Evolutionary conservation across 2,888 invertebrate genomes (phyloP).

Genomic region (Drosophila austrosaltans): DNA sequence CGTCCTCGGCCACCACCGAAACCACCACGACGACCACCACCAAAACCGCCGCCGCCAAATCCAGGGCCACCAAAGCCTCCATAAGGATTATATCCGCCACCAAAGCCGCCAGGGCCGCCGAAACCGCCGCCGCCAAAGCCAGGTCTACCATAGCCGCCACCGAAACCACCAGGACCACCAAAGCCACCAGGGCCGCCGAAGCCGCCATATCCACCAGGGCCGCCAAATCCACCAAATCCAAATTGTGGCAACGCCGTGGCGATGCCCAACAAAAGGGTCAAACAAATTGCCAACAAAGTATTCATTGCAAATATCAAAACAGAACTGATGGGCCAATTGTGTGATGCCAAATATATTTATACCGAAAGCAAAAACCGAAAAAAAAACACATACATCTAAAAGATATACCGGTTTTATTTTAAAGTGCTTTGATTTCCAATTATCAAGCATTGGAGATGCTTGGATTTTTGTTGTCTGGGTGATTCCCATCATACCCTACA

Average conservation of each 20-base stretch:
- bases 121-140: background rate
- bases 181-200: conserved; percentile 23
- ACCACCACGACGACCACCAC: conserved; percentile 27
- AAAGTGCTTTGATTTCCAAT: conserved; percentile 57
- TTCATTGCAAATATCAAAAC: conserved; percentile 60
- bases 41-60: conserved; percentile 21
- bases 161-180: conserved; percentile 17
- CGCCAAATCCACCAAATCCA: conserved; percentile 31
- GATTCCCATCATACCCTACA: conserved; percentile 9
- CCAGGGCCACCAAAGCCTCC: conserved; percentile 34
- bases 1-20: conserved; percentile 27
- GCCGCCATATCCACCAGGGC: conserved; percentile 24
- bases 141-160: conserved; percentile 14
- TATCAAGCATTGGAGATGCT: conserved; percentile 35
- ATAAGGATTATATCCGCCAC: conserved; percentile 33
- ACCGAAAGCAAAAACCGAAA: conserved; percentile 30
- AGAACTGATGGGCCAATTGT: conserved; percentile 58
- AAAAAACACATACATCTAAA: background rate
- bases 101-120: conserved; percentile 5
- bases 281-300: conserved; percentile 58
- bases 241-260: conserved; percentile 68
- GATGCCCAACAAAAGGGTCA: conserved; percentile 72
- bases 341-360: conserved; percentile 63
- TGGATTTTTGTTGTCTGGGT: conserved; percentile 6
- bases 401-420: conserved; percentile 62